Conservation (phyloP, 2,888 invertebrate genomes). For the Scotopteryx bipunctaria region DNA sequence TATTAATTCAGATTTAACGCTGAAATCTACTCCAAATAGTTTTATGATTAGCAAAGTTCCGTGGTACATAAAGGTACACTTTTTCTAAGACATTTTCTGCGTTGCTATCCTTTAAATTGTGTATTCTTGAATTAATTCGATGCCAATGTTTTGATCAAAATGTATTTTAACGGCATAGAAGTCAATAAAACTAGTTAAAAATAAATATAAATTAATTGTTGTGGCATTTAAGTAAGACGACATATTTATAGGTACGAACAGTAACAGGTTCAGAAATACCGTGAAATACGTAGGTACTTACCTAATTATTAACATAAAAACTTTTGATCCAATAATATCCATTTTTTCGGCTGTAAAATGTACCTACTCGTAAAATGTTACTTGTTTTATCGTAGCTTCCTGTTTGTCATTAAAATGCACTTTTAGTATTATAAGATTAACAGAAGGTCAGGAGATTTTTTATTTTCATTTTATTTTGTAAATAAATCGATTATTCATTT, state of each 20-base stretch:
- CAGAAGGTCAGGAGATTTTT: background rate
- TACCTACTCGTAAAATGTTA: background rate
- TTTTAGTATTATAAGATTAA: background rate
- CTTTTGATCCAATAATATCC: background rate
- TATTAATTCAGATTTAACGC: too few species aligned
- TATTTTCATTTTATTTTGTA: too few species aligned
- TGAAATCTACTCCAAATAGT: too few species aligned
- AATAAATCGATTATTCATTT: too few species aligned
- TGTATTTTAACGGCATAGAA: constrained; percentile 1
- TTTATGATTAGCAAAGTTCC: too few species aligned
- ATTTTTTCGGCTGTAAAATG: background rate
- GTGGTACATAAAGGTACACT: too few species aligned
- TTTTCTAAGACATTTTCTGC: background rate
- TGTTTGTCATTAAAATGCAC: background rate
- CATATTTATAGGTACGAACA: background rate
- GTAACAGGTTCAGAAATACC: constrained; percentile 7
- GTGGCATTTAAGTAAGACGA: constrained; percentile 11
- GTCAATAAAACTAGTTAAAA: constrained; percentile 2
- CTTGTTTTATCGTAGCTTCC: background rate
- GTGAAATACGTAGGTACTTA: too few species aligned
- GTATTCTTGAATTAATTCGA: background rate
- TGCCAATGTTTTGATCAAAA: constrained; percentile 1
- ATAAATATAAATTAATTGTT: constrained; percentile 15
- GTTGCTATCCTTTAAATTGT: background rate
- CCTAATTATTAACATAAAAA: background rate